Evolutionary conservation across 2,797 vertebrate species (phyloP).

Genomic region (Bucorvus abyssinicus): DNA sequence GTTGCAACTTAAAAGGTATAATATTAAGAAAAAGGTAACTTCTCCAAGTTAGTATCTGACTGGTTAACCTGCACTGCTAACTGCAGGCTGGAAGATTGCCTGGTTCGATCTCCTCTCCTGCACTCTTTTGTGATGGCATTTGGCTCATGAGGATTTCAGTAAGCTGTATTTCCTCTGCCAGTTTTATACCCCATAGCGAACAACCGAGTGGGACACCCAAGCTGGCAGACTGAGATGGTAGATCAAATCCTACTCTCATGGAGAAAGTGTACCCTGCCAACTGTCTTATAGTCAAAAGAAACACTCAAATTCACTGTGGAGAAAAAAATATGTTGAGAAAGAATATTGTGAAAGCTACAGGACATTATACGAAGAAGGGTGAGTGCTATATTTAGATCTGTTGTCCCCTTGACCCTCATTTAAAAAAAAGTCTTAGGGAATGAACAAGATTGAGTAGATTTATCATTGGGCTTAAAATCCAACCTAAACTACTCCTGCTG

Average conservation of each 20-base stretch:
- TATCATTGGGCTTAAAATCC: neutral
- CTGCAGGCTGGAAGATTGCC: neutral
- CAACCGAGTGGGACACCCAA: neutral
- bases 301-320: neutral
- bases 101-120: neutral
- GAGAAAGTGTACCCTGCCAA: neutral
- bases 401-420: neutral
- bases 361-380: neutral
- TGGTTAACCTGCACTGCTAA: neutral
- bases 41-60: neutral
- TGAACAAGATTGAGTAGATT: neutral
- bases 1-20: neutral
- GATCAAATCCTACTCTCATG: neutral
- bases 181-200: neutral
- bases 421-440: neutral
- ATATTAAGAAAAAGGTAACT: neutral
- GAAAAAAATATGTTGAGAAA: neutral
- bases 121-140: neutral
- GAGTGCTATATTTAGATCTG: neutral
- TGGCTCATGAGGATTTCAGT: neutral
- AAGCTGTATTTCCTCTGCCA: neutral
- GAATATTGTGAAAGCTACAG: neutral
- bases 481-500: neutral
- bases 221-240: neutral
- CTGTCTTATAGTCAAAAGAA: neutral